A percentile compares a stretch with the other conserved stretches of the same genome.
phyloP scores from a whole-genome alignment of 2,113 vertebrate species.

The Crotalus viridis region DNA sequence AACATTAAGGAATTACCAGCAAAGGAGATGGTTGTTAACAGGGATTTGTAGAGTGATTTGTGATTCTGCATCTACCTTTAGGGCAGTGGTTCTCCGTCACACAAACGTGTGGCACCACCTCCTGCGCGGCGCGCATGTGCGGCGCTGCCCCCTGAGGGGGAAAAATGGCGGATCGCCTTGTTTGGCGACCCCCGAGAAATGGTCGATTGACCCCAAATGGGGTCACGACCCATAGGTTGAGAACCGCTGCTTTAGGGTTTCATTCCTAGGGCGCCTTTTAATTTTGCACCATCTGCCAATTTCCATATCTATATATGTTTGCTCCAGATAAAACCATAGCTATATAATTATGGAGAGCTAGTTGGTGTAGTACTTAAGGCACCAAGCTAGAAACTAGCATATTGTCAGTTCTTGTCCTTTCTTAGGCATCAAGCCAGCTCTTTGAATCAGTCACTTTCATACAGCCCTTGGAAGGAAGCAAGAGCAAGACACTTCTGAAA shows the following conservation, averaged over 20 bases:
- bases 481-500: neutral
- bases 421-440: neutral
- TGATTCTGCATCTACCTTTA: neutral
- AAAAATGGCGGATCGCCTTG: no score
- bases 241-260: neutral
- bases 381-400: neutral
- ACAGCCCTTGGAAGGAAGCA: neutral
- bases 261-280: neutral
- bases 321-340: neutral
- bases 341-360: neutral
- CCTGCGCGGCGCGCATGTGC: no score
- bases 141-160: no score
- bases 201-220: no score
- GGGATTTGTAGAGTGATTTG: neutral
- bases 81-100: neutral
- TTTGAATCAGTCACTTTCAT: neutral
- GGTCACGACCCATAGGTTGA: no score
- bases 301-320: neutral
- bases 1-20: neutral
- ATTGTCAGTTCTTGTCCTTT: neutral
- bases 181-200: no score
- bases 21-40: neutral
- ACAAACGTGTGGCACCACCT: no score
- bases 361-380: neutral
- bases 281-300: neutral